A percentile compares a stretch with the other conserved stretches of the same genome.
phyloP scores from a whole-genome alignment of 2,797 vertebrate genomes.

The Chelmon rostratus region DNA sequence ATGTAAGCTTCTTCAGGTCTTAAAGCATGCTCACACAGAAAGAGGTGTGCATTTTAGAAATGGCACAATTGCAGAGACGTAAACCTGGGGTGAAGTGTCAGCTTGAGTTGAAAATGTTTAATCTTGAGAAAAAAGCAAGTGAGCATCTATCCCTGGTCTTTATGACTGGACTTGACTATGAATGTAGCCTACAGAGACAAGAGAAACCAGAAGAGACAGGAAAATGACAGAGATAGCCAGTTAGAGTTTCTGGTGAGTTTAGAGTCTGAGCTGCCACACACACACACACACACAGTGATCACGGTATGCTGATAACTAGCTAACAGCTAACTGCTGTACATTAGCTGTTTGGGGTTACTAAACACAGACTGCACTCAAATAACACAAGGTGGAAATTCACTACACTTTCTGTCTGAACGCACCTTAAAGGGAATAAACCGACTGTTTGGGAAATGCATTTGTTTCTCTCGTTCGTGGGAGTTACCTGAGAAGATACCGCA shows the following conservation, averaged over 20 bases:
- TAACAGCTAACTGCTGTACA: background rate
- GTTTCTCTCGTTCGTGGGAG: background rate
- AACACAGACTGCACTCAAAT: background rate
- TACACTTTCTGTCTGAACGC: background rate
- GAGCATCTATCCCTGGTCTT: background rate
- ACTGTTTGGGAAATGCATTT: background rate
- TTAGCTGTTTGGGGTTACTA: background rate
- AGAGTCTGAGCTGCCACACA: background rate
- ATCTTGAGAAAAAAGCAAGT: background rate
- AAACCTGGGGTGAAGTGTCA: background rate
- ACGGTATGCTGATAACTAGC: background rate
- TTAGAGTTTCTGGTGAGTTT: background rate
- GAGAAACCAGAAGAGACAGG: background rate
- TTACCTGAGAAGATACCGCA: background rate
- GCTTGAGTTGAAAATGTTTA: background rate
- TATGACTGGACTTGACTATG: background rate
- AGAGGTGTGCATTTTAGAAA: background rate
- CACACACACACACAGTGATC: background rate
- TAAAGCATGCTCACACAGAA: background rate
- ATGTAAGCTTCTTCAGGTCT: background rate
- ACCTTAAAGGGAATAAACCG: background rate
- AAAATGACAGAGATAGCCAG: background rate
- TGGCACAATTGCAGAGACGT: too few relatives aligned
- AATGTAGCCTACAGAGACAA: background rate
- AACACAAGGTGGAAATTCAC: background rate